A percentile compares a stretch with the other conserved stretches of the same genome.
Evolutionary conservation across 2,797 vertebrate species (phyloP).

Genomic region (Macrochelys suwanniensis): DNA sequence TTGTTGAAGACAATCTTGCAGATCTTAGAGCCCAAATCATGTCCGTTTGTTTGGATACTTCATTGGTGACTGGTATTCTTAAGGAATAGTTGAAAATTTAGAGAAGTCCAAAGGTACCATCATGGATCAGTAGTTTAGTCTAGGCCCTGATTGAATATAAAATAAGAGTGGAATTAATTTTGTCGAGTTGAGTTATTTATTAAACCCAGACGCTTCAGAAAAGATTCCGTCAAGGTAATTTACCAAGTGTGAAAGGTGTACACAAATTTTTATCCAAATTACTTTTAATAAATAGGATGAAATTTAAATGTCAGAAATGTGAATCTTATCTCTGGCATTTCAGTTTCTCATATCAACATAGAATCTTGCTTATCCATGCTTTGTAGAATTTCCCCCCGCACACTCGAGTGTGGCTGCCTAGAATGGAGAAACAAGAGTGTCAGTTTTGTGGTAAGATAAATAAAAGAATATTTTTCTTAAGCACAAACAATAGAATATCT

Average conservation of each 20-base stretch:
- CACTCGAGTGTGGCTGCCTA: background rate
- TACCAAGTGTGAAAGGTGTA: background rate
- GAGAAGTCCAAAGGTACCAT: background rate
- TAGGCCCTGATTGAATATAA: background rate
- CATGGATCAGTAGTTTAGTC: background rate
- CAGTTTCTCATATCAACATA: background rate
- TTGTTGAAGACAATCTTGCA: constrained; percentile 5
- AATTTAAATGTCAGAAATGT: background rate
- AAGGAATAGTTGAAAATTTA: background rate
- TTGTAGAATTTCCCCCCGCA: background rate
- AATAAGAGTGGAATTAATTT: background rate
- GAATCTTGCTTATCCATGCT: background rate
- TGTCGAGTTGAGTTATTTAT: fast-evolving
- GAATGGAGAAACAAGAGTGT: background rate
- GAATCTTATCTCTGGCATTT: constrained; percentile 9
- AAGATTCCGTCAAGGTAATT: background rate
- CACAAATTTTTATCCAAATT: background rate
- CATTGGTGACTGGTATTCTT: background rate
- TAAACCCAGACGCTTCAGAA: background rate
- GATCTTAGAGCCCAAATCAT: constrained; percentile 12
- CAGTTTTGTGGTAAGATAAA: background rate
- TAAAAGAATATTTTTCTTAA: background rate
- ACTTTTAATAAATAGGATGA: background rate
- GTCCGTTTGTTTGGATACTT: constrained; percentile 37
- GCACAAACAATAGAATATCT: background rate